A percentile compares a stretch with the other conserved stretches of the same genome.
Evolutionary conservation across 64 coral and sea anemone species (phyloP).

Genomic region (Pachyseris speciosa): DNA sequence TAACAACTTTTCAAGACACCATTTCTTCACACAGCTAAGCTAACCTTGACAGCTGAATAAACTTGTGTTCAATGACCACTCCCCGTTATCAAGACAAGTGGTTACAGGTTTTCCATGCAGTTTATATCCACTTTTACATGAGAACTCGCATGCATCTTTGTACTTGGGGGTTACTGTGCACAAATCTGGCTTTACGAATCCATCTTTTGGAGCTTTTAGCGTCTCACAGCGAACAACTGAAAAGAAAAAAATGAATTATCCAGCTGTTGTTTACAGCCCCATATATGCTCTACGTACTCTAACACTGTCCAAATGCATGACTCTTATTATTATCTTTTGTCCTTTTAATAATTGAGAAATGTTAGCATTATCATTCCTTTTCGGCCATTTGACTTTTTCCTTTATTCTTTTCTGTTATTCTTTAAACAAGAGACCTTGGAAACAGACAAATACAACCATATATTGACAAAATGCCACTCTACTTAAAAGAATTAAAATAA

Average conservation of each 20-base stretch:
- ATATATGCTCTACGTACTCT: too few species aligned
- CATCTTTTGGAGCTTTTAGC: neutral
- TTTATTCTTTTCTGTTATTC: too few species aligned
- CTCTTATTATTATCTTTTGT: too few species aligned
- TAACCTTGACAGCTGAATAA: slow-evolving; percentile 29
- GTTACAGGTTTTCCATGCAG: neutral
- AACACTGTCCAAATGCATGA: too few species aligned
- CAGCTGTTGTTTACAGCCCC: neutral
- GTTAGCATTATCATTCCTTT: too few species aligned
- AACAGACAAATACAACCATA: too few species aligned
- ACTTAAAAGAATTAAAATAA: too few species aligned
- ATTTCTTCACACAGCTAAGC: neutral
- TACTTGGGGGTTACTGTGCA: neutral
- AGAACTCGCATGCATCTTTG: neutral
- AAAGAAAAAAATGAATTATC: neutral
- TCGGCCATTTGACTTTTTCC: too few species aligned
- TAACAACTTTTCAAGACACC: neutral
- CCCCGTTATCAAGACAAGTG: neutral
- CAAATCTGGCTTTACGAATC: neutral
- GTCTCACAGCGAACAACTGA: neutral
- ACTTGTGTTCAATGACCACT: slow-evolving; percentile 9
- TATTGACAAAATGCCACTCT: too few species aligned
- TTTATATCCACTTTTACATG: slow-evolving; percentile 18
- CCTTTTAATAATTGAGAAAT: too few species aligned
- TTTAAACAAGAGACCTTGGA: too few species aligned